Evolutionary conservation across 2,113 vertebrate species (phyloP).

Genomic region (Microcebus ravelobensis): DNA sequence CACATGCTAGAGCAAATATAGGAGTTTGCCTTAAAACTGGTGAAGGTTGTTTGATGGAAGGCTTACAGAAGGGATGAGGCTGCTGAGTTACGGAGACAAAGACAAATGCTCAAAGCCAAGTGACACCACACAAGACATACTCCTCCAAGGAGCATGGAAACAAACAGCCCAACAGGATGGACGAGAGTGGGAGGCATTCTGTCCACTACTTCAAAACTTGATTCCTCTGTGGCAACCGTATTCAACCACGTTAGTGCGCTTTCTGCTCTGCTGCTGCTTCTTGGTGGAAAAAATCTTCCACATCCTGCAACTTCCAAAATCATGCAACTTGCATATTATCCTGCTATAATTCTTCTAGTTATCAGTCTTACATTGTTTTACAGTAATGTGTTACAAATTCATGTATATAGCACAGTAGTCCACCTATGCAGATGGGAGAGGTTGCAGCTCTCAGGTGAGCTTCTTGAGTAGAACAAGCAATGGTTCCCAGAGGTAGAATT

Average conservation of each 20-base stretch:
- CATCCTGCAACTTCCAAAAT: not conserved
- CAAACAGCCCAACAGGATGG: not conserved
- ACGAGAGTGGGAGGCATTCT: not conserved
- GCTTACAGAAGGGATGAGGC: not conserved
- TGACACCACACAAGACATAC: accelerated
- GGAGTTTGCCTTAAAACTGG: not conserved
- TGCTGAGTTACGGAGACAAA: not conserved
- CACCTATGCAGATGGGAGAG: not conserved
- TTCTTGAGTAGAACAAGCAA: not conserved
- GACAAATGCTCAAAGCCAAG: not conserved
- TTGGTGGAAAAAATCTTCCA: not conserved
- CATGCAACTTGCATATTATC: not conserved
- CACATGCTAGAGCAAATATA: not conserved
- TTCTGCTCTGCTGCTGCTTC: not conserved
- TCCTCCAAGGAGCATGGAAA: not conserved
- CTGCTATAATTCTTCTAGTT: not conserved
- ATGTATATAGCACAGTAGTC: not conserved
- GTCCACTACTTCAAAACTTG: not conserved
- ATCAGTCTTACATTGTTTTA: not conserved
- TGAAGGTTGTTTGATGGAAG: not conserved
- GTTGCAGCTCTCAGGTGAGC: not conserved
- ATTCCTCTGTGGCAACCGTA: not conserved
- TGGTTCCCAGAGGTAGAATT: not conserved
- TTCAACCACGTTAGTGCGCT: not conserved
- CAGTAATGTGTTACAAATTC: not conserved